Conservation (phyloP, 53 echinoderm and acorn worm species). For the Holothuria scabra region DNA sequence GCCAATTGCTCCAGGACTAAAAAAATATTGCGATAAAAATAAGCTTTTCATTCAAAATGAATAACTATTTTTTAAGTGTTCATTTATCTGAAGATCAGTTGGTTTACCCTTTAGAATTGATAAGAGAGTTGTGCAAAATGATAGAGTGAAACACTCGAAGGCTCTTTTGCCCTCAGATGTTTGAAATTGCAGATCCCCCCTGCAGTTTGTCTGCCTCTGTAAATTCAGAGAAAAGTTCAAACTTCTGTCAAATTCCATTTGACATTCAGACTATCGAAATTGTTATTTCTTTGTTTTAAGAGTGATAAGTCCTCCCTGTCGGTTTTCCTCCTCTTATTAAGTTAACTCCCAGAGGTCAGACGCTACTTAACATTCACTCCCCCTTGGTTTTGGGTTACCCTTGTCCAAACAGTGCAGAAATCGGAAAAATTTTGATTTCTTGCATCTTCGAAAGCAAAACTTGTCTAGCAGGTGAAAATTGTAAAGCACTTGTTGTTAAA, state of each 20-base stretch:
- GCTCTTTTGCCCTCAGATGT: conserved; percentile 1
- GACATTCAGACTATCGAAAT: conserved; percentile 32
- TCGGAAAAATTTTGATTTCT: conserved; percentile 8
- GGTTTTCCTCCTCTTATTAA: conserved; percentile 9
- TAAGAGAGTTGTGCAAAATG: too few relatives aligned
- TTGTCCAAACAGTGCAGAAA: conserved; percentile 21
- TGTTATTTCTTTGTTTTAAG: conserved; percentile 46
- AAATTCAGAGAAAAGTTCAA: conserved; percentile 15
- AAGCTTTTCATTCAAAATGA: too few relatives aligned
- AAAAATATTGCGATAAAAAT: too few relatives aligned
- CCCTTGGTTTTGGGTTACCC: conserved; percentile 2
- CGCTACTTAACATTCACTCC: conserved; percentile 28
- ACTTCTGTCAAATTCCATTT: conserved; percentile 20
- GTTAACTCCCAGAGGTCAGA: conserved; percentile 43
- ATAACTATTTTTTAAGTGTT: too few relatives aligned
- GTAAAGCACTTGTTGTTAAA: too few relatives aligned
- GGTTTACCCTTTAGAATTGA: too few relatives aligned
- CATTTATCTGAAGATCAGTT: too few relatives aligned
- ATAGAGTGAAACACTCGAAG: background rate
- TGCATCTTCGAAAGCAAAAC: too few relatives aligned
- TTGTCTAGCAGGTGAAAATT: too few relatives aligned
- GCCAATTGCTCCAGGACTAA: too few relatives aligned
- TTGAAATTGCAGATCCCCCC: conserved; percentile 35
- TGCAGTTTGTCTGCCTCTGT: conserved; percentile 27
- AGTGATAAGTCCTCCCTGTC: background rate